Evolutionary conservation across 2,888 invertebrate genomes (phyloP).

Genomic region (Melipona bicolor): DNA sequence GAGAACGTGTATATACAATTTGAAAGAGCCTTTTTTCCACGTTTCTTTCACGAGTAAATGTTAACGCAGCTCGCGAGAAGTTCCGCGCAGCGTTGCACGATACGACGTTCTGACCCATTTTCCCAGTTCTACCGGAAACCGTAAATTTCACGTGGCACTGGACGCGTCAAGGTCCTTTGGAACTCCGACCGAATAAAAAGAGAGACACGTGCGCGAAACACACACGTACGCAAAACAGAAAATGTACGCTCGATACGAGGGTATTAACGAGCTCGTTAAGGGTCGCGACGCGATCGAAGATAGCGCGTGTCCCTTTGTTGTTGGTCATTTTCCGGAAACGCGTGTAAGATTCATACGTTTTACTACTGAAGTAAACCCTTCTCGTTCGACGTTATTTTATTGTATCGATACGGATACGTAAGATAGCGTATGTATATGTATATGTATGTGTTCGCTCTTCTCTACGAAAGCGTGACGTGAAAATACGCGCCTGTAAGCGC

Average conservation of each 20-base stretch:
- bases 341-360: background rate
- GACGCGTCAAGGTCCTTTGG: background rate
- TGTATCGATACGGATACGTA: no score
- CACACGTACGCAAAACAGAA: background rate
- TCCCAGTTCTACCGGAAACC: background rate
- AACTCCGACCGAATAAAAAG: no score
- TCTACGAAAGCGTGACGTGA: background rate
- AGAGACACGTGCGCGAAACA: background rate
- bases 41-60: no score
- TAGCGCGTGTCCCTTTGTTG: background rate
- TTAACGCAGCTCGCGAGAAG: no score
- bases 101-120: background rate
- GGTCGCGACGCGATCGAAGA: background rate
- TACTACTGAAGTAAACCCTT: no score
- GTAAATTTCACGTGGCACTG: background rate
- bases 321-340: background rate
- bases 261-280: slow-evolving; percentile 19
- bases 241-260: background rate
- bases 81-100: no score
- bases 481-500: background rate
- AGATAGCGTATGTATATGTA: no score
- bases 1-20: no score
- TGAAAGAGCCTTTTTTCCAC: no score
- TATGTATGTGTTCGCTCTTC: no score
- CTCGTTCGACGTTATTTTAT: no score